Evolutionary conservation across 1,140 invertebrate species (phyloP).

Genomic region (Caligus rogercresseyi): DNA sequence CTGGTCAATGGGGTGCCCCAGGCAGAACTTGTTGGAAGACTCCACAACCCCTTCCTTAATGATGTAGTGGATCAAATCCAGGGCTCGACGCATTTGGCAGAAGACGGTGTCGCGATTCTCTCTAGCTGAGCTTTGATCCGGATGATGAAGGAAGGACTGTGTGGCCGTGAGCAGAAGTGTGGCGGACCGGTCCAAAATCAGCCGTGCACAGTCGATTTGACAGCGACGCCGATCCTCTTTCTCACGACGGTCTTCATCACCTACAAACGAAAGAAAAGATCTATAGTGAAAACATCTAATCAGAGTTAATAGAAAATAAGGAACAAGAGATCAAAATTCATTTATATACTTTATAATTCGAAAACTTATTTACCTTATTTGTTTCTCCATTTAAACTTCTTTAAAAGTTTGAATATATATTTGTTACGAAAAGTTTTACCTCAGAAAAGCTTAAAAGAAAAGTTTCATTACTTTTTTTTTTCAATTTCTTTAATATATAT

Average conservation of each 20-base stretch:
- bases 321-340: no score
- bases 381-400: no score
- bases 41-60: conserved; percentile 77
- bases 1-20: background rate
- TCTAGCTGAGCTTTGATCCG: conserved; percentile 71
- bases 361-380: no score
- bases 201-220: conserved; percentile 83
- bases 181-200: conserved; percentile 88
- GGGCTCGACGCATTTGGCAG: conserved; percentile 85
- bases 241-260: conserved; percentile 57
- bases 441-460: no score
- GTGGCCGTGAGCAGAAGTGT: conserved; percentile 93
- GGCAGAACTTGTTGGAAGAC: conserved; percentile 31
- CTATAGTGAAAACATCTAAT: background rate
- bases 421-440: no score
- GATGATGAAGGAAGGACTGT: conserved; percentile 84
- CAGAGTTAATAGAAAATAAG: no score
- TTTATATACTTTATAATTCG: no score
- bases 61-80: conserved; percentile 93
- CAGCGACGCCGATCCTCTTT: conserved; percentile 85
- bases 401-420: no score
- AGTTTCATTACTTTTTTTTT: no score
- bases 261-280: background rate
- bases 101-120: conserved; percentile 94
- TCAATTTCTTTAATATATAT: no score